Base-by-base conservation (phyloP, 1,140 invertebrate genomes). In the Amphibalanus amphitrite region DNA sequence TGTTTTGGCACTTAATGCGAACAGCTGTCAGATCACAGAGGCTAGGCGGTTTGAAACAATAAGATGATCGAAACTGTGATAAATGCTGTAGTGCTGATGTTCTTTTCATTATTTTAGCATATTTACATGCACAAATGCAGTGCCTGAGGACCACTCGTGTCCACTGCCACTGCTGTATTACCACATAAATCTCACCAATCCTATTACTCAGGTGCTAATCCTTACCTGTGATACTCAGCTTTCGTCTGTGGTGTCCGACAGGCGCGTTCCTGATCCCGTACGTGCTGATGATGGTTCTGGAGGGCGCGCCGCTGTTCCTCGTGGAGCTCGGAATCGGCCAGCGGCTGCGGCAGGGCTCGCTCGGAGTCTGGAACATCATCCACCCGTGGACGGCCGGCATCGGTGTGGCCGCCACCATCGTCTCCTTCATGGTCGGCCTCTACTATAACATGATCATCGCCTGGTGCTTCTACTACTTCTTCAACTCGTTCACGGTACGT, bases 381-480 rank as follows among this genome's bases (percentile, higher is more conserved):
- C 90, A 95, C 78, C 92, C 93, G 0, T 94, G 92, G 89, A 82
- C 94, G 71, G 92, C 91, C 8, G 91, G 91, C 64, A 90, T 93
- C 73, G 90, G 90, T 26, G 91, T 96, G 71, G 89, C 93, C 23
- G 91, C 89, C 70, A 93, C 92, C 77, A 87, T 97, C 69, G 93
- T 97, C 28, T 90, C 90, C 0, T 79, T 81, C 74, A 76, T 83
- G 68, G 82, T 83, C 20, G 82, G 80, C 70, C 84, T 97, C 47
- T 98, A 98, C 81, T 98, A 98, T 83, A 98, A 98, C 78, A 93
- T 97, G 74, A 97, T 98, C 79, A 95, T 98, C 77, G 95, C 94
- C 67, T 98, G 95, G 95, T 96, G 95, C 74, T 90, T 98, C 82
- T 98, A 89, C 80, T 98, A 97, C 78, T 86, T 94, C 71, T 93